These are phyloP conservation scores for Rissa tridactyla DNA, from an alignment of 2,113 vertebrate genomes.

Conservation along the genomic window DNA sequence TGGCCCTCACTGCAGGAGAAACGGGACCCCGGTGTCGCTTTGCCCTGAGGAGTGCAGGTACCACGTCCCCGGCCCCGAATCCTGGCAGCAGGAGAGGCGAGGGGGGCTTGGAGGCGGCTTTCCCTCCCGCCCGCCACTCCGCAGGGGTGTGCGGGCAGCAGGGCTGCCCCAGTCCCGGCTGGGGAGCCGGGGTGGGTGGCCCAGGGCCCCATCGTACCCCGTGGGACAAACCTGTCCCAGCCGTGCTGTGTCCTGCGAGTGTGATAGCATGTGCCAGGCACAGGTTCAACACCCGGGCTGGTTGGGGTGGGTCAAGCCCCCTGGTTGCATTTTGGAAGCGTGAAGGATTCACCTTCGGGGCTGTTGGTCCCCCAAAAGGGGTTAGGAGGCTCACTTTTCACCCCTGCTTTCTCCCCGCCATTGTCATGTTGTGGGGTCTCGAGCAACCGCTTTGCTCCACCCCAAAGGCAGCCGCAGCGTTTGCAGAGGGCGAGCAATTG, in stretches of 20 bases:
- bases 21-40: neutral
- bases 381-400: neutral
- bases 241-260: rapidly evolving
- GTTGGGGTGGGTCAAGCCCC: neutral
- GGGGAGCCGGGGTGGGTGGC: neutral
- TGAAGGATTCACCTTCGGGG: neutral
- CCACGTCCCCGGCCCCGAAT: rapidly evolving
- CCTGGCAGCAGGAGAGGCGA: rapidly evolving
- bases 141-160: neutral
- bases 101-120: neutral
- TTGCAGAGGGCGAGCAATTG: constrained; percentile 22
- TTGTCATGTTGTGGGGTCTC: neutral
- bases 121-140: neutral
- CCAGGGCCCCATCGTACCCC: neutral
- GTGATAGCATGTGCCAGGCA: rapidly evolving
- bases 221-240: rapidly evolving
- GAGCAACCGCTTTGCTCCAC: constrained; percentile 4
- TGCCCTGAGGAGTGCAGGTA: neutral
- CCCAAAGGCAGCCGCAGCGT: neutral
- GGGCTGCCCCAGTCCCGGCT: neutral
- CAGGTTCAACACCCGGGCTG: rapidly evolving
- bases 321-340: neutral
- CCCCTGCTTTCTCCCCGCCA: neutral
- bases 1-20: neutral
- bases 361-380: neutral